Base-by-base conservation (phyloP, 2,888 invertebrate genomes). In the Rhagophthalmus giganteus region DNA sequence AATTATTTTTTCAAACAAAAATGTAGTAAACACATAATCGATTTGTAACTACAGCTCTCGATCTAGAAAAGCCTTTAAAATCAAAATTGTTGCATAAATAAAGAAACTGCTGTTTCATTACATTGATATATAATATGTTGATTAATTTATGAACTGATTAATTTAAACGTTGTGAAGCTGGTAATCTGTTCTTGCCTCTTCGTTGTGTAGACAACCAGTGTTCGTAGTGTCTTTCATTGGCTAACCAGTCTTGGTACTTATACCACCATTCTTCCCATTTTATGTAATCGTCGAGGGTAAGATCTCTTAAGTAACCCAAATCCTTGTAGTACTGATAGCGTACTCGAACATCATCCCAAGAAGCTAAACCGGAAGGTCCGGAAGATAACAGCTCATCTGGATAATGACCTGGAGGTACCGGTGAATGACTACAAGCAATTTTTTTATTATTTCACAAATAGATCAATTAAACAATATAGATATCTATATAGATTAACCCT, bases 251-350 rank as follows among this genome's bases (percentile, higher is more conserved):
- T 72, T 92, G 90, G 72, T 93, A 93, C 64, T 88, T 87, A 77
- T 92, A 92, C 91, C 92, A 93, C 93, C 93, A 93, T 71, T 92
- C 91, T 74, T 93, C 93, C 92, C 93, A 93, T 73, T 92, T 92
- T 54, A 92, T 83, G 71, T 92, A 93, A 73, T 93, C 92, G 63
- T 90, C 83, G 16, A 89, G 78, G 0, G 84, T 81, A 13, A 89
- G 77, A 34, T 91, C 92, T 55, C 91, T 78, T 35, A 93, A 77
- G 65, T 90, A 92, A 0, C 92, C 92, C 40, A 90, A 80, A 70
- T 90, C 89, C 77, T 92, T 91, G 74, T 93, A 93, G 75, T 92
- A 92, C 66, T 90, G 89, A 70, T 90, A 91, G 47, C 93, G 82
- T 2, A 92, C 91, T 30, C 90, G 79, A 2, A 92, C 90, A 67